Evolutionary conservation across 1,140 invertebrate species (phyloP).

Genomic region (Epicauta chinensis): DNA sequence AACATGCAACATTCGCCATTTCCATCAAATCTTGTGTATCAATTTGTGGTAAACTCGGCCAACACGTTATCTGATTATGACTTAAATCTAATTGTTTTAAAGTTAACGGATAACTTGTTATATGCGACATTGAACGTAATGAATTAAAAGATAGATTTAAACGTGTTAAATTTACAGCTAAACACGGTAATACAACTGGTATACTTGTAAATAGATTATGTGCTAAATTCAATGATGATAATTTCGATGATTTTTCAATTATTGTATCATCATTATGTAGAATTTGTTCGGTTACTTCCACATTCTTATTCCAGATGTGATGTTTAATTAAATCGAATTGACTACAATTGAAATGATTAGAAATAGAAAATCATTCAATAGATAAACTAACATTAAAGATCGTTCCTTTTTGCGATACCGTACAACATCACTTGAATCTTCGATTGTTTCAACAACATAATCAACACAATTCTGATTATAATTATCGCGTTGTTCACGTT

Average conservation of each 20-base stretch:
- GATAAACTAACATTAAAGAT: slow-evolving; percentile 35
- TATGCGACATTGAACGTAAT: slow-evolving; percentile 76
- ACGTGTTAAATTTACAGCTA: slow-evolving; percentile 76
- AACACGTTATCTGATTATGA: slow-evolving; percentile 84
- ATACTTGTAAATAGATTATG: slow-evolving; percentile 86
- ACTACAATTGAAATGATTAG: slow-evolving; percentile 29
- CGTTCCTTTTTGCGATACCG: slow-evolving; percentile 39
- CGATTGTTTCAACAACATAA: slow-evolving; percentile 28
- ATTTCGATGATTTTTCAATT: slow-evolving; percentile 50
- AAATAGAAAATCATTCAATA: slow-evolving; percentile 10
- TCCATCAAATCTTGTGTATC: slow-evolving; percentile 56
- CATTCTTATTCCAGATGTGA: slow-evolving; percentile 64
- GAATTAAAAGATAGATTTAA: slow-evolving; percentile 90
- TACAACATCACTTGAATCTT: slow-evolving; percentile 30
- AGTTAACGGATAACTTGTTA: slow-evolving; percentile 81
- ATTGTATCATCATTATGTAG: slow-evolving; percentile 43
- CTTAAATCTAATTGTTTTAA: slow-evolving; percentile 89
- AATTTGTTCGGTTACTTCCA: slow-evolving; percentile 65
- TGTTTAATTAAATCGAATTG: slow-evolving; percentile 55
- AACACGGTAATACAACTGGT: slow-evolving; percentile 81
- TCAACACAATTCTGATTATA: slow-evolving; percentile 30
- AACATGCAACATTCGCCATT: slow-evolving; percentile 58
- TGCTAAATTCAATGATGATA: slow-evolving; percentile 76
- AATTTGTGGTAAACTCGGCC: slow-evolving; percentile 75
- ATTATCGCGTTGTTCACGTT: too few relatives aligned